Evolutionary conservation across 2,113 vertebrate genomes (phyloP).

Genomic region (Sylvicapra grimmia): DNA sequence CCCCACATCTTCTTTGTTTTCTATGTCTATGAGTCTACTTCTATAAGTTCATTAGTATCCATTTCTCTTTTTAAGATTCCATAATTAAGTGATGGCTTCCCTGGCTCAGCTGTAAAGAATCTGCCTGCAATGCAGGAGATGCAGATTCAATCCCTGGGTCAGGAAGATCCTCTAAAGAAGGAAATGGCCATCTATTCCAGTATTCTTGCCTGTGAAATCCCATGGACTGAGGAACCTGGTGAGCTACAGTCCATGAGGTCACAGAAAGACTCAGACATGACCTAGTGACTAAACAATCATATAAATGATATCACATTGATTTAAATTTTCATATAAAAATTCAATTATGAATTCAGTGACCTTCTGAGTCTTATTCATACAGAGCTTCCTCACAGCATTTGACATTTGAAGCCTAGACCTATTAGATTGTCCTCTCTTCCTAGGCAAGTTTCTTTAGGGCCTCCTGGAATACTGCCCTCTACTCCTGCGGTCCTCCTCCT

Average conservation of each 20-base stretch:
- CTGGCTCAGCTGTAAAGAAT: neutral
- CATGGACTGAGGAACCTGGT: neutral
- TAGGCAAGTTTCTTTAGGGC: neutral
- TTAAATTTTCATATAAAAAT: neutral
- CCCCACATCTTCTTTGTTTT: neutral
- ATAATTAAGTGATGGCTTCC: neutral
- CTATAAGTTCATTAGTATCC: neutral
- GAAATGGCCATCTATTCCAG: neutral
- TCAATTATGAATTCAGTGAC: neutral
- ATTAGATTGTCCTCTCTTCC: neutral
- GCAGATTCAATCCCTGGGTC: neutral
- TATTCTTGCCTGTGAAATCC: neutral
- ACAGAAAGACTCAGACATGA: neutral
- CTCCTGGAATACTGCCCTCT: neutral
- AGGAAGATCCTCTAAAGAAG: neutral
- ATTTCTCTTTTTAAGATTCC: neutral
- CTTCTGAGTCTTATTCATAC: neutral
- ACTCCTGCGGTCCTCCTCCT: neutral
- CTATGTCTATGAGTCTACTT: neutral
- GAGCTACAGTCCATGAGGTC: neutral
- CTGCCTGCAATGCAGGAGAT: neutral
- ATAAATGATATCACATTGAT: neutral
- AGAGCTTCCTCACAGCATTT: neutral
- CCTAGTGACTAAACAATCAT: neutral
- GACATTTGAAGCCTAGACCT: neutral